Base-by-base conservation (phyloP, 2,888 invertebrate species). In the Caenorhabditis angaria region DNA sequence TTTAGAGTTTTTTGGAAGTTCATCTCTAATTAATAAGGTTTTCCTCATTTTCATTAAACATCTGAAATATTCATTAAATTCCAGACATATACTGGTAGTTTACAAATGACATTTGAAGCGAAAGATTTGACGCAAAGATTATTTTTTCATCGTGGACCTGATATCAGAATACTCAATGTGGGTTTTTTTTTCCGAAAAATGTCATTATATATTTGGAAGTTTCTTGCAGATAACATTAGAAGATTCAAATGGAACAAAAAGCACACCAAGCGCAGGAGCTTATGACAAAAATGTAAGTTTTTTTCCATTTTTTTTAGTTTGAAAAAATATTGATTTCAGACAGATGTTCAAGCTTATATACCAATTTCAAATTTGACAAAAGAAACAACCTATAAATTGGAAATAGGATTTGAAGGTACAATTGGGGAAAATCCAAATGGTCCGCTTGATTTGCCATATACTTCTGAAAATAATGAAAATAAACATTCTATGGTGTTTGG, bases 121-220 rank as follows among this genome's bases (percentile, higher is more conserved):
- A 60, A 64, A 41, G 74, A 74, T 41, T 53, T 61, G 3, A 67
- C 69, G 0, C 74, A 70, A 57, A 57, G 58, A 41, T 28, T 74
- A 12, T 74, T 70, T 56, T 62, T 74, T n/a, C 69, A 74, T 57
- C 28, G 70, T 27, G 70, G 69, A 4, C 50, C 65, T 2, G 48
- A 67, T 28, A 25, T 74, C 12, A 59, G 64, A 41, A 70, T 70
- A 20, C 57, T 20, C 55, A 47, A 58, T 12, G 68, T 73, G 25
- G 22, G 8, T 25, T 50, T 50, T 22, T 5, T 57, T 57, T 57
- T 32, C 35, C 5, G 8, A n/a, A n/a, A 22, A 27, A 50, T 22
- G 1, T 24, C n/a, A 48, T 47, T 41, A 25, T 5, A 18, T 8
- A 57, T 20, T 53, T 27, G 55, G 18, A 12, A n/a, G n/a, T 3